These are phyloP conservation scores for Etia nguti DNA, from an alignment of 2,113 vertebrate species.

Conservation along the genomic window DNA sequence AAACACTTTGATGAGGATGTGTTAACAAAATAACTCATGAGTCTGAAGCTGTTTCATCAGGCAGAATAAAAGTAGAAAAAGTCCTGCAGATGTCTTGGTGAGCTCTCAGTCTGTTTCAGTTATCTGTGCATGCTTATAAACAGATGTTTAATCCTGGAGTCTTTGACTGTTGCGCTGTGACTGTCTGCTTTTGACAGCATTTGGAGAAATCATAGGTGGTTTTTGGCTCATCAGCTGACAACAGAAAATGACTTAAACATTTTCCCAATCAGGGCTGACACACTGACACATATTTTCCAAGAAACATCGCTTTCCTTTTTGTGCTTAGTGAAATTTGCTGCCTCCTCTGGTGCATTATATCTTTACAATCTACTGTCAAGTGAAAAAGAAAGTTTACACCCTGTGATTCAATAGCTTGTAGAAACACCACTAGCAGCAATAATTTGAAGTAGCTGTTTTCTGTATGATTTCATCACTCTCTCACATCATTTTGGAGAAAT, in stretches of 20 bases:
- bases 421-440: neutral
- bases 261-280: neutral
- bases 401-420: neutral
- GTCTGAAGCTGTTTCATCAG: neutral
- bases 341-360: neutral
- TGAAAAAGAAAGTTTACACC: neutral
- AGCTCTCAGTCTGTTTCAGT: conserved; percentile 1
- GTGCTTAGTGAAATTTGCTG: neutral
- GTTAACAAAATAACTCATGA: neutral
- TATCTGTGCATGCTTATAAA: neutral
- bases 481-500: too few relatives aligned
- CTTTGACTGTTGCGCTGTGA: neutral
- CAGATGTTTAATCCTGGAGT: neutral
- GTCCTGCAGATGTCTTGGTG: neutral
- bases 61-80: neutral
- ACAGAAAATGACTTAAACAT: neutral
- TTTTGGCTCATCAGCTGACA: neutral
- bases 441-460: neutral
- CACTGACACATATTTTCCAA: conserved; percentile 9
- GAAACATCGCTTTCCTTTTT: neutral
- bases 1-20: neutral
- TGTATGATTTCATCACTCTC: neutral
- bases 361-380: neutral
- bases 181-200: neutral
- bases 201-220: neutral